Evolutionary conservation across 2,113 vertebrate species (phyloP).

Genomic region (Machaerirhynchus nigripectus): DNA sequence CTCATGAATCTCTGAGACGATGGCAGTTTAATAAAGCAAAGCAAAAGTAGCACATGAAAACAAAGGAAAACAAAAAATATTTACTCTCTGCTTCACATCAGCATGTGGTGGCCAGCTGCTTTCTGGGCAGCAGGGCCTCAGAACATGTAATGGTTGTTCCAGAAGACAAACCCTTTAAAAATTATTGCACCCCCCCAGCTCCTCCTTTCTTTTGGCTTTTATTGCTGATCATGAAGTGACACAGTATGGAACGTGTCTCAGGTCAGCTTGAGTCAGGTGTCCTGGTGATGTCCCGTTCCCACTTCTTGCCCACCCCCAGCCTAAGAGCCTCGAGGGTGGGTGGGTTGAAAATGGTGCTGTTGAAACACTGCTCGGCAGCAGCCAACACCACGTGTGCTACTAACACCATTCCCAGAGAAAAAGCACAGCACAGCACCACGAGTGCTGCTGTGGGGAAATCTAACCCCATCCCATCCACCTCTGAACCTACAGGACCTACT

Average conservation of each 20-base stretch:
- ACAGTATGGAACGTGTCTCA: neutral
- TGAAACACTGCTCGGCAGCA: neutral
- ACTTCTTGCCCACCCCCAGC: neutral
- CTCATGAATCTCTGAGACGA: neutral
- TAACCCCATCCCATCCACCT: neutral
- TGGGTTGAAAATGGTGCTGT: neutral
- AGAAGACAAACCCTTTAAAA: neutral
- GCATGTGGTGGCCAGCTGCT: neutral
- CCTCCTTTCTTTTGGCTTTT: neutral
- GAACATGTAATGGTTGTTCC: accelerated
- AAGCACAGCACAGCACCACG: neutral
- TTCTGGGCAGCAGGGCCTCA: neutral
- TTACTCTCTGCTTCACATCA: neutral
- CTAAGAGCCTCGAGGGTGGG: accelerated
- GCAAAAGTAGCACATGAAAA: neutral
- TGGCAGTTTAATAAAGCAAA: neutral
- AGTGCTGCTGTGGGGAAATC: neutral
- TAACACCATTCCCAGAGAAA: neutral
- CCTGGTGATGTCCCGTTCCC: neutral
- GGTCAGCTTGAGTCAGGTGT: neutral
- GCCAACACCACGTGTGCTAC: neutral
- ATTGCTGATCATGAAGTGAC: neutral
- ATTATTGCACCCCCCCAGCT: accelerated
- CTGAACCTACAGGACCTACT: neutral
- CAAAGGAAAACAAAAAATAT: neutral